These are phyloP conservation scores for Schizothorax lantsangensis DNA, from an alignment of 2,797 vertebrate species.

Conservation along the genomic window DNA sequence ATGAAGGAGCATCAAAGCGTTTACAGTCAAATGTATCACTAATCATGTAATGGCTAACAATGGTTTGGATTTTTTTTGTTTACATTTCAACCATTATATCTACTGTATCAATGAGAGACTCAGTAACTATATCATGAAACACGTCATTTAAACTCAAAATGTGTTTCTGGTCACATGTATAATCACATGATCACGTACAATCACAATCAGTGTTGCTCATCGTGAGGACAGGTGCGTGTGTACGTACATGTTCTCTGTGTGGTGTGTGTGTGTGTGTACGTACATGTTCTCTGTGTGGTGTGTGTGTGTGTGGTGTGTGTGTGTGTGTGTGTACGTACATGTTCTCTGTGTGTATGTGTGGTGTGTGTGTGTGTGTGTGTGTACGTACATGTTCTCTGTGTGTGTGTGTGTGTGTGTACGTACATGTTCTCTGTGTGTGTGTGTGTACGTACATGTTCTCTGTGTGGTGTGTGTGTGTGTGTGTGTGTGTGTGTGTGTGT, in stretches of 20 bases:
- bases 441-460: not conserved
- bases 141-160: not conserved
- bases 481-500: not conserved
- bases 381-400: not conserved
- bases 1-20: too few species aligned
- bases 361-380: slow-evolving; percentile 56
- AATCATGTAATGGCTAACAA: too few species aligned
- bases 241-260: not conserved
- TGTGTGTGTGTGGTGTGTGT: not conserved
- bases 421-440: not conserved
- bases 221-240: too few species aligned
- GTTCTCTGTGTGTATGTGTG: too few species aligned
- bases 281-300: not conserved
- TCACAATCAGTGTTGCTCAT: too few species aligned
- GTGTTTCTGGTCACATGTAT: too few species aligned
- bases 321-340: not conserved
- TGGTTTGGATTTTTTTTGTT: too few species aligned
- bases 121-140: not conserved
- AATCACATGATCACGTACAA: too few species aligned
- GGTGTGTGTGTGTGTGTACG: not conserved
- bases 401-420: not conserved
- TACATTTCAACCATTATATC: too few species aligned
- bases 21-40: too few species aligned
- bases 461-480: not conserved
- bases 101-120: not conserved